Evolutionary conservation across 2,113 vertebrate genomes (phyloP).

Genomic region (Coptodon rendalli): DNA sequence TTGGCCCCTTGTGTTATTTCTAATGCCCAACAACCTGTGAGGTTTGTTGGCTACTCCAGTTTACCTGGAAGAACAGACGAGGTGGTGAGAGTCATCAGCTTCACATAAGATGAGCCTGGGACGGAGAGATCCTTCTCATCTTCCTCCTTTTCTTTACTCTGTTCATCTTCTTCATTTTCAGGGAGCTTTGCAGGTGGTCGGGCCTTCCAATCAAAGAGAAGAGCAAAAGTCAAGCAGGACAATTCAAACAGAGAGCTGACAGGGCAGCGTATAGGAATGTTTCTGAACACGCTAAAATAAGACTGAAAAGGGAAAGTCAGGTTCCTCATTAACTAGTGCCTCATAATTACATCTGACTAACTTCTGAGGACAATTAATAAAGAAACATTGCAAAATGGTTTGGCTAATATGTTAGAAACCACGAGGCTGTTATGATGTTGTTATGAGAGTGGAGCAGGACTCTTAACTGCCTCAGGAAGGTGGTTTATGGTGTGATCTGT

Average conservation of each 20-base stretch:
- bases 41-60: neutral
- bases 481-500: slow-evolving; percentile 78
- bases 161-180: slow-evolving; percentile 49
- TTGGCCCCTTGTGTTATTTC: neutral
- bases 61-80: slow-evolving; percentile 78
- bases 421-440: too few species aligned
- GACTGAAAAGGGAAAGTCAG: neutral
- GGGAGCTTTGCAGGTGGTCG: slow-evolving; percentile 63
- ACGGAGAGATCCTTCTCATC: slow-evolving; percentile 77
- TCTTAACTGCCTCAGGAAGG: slow-evolving; percentile 85
- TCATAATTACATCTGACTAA: neutral
- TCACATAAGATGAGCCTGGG: slow-evolving; percentile 86
- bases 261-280: accelerated
- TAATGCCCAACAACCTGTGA: neutral
- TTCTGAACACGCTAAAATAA: neutral
- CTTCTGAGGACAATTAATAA: neutral
- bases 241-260: neutral
- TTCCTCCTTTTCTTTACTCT: slow-evolving; percentile 55
- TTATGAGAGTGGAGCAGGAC: neutral
- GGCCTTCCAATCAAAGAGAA: slow-evolving; percentile 58
- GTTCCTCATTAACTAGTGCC: neutral
- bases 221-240: neutral
- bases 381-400: neutral
- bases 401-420: neutral
- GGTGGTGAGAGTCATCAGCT: slow-evolving; percentile 76